Percentiles rank a stretch among this genome's conserved stretches.
These are phyloP conservation scores for Pollenia labialis DNA, from an alignment of 2,888 invertebrate genomes.

Conservation along the genomic window DNA sequence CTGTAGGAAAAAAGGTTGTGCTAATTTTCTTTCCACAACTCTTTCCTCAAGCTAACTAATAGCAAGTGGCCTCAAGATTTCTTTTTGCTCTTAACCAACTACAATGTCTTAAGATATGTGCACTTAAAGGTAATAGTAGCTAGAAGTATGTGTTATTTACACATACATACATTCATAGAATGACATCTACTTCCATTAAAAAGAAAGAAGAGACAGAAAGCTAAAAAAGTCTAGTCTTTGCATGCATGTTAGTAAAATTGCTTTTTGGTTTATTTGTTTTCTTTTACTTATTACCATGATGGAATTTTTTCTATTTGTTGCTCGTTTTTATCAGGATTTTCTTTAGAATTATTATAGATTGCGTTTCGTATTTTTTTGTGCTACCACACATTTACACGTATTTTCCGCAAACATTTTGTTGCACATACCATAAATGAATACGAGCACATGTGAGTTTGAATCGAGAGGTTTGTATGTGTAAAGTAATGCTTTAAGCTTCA, in stretches of 20 bases:
- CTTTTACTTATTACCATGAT: slow-evolving; percentile 62
- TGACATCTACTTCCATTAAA: slow-evolving; percentile 4
- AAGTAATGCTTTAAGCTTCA: slow-evolving; percentile 19
- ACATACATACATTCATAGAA: slow-evolving; percentile 20
- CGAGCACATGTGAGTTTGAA: neutral
- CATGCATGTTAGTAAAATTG: slow-evolving; percentile 51
- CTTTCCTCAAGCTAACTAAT: neutral
- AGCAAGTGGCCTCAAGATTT: slow-evolving; percentile 32
- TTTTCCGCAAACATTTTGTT: neutral
- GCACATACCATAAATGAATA: neutral
- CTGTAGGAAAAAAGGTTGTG: neutral
- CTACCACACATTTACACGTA: slow-evolving; percentile 1
- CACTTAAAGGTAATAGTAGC: slow-evolving; percentile 59
- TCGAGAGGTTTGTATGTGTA: neutral
- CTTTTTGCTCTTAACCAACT: slow-evolving; percentile 42
- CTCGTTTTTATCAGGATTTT: slow-evolving; percentile 41
- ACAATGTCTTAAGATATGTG: slow-evolving; percentile 39
- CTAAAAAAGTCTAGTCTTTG: slow-evolving; percentile 41
- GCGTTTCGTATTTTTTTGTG: neutral
- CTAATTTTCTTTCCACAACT: neutral
- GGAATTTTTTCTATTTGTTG: slow-evolving; percentile 52
- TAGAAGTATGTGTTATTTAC: slow-evolving; percentile 14
- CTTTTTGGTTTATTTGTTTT: slow-evolving; percentile 43
- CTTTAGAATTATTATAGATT: slow-evolving; percentile 31
- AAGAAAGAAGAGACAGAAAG: neutral